phyloP scores from a whole-genome alignment of 2,888 invertebrate genomes.

The Xestia xanthographa region DNA sequence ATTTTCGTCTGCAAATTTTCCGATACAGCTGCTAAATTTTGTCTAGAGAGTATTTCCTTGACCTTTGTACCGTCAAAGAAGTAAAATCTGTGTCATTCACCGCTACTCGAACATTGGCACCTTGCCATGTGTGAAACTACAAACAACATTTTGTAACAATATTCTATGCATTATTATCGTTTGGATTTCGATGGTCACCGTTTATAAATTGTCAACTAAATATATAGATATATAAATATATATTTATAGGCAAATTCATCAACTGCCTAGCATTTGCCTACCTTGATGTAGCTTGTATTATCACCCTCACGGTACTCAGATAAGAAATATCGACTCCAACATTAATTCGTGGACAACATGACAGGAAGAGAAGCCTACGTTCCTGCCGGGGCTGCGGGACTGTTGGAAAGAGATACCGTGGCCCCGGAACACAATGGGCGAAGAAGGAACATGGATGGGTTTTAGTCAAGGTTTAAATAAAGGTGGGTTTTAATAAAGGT shows the following conservation, averaged over 20 bases:
- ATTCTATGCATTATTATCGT: background rate
- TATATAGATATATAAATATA: too few relatives aligned
- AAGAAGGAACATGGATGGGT: too few relatives aligned
- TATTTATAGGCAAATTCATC: too few relatives aligned
- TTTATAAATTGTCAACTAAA: background rate
- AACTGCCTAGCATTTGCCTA: background rate
- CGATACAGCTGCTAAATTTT: background rate
- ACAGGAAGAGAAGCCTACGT: too few relatives aligned
- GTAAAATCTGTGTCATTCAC: conserved; percentile 23
- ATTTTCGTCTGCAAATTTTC: background rate
- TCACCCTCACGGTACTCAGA: too few relatives aligned
- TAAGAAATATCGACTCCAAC: too few relatives aligned
- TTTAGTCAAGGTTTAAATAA: too few relatives aligned
- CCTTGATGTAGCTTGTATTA: background rate
- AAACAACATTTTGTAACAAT: conserved; percentile 12
- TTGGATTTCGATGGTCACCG: background rate
- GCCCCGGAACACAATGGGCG: too few relatives aligned
- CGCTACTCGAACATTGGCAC: conserved; percentile 5
- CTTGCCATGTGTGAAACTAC: conserved; percentile 8
- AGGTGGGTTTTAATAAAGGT: too few relatives aligned
- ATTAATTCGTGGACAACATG: too few relatives aligned
- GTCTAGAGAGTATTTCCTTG: background rate
- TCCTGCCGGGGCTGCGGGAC: too few relatives aligned
- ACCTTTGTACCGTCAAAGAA: conserved; percentile 19
- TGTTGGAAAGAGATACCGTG: too few relatives aligned